Percentiles rank a stretch among this genome's conserved stretches.
phyloP scores from a whole-genome alignment of 1,140 invertebrate genomes.

The Diplogasteroides magnus region DNA sequence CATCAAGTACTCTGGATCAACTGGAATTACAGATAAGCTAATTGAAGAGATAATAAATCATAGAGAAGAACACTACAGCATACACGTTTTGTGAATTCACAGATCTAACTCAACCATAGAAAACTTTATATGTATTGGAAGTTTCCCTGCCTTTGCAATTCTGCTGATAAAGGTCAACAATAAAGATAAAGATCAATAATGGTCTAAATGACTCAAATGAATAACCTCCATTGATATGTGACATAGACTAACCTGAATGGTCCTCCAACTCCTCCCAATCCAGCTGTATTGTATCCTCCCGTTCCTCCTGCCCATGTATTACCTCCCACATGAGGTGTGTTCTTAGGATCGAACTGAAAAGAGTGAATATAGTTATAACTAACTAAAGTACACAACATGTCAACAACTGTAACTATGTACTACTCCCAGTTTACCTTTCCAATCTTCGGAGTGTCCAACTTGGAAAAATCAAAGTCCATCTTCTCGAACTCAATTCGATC shows the following conservation, averaged over 20 bases:
- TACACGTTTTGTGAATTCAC: too few relatives aligned
- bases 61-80: too few relatives aligned
- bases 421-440: conserved; percentile 67
- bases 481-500: conserved; percentile 51
- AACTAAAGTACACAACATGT: too few relatives aligned
- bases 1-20: too few relatives aligned
- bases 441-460: conserved; percentile 72
- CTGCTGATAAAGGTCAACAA: conserved; percentile 23
- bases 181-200: conserved; percentile 6
- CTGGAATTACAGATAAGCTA: too few relatives aligned
- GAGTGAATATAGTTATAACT: background rate
- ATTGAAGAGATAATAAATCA: too few relatives aligned
- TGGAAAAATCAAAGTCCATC: conserved; percentile 67
- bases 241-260: conserved; percentile 66
- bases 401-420: too few relatives aligned
- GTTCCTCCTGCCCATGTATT: conserved; percentile 93
- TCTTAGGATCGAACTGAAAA: conserved; percentile 65
- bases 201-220: too few relatives aligned
- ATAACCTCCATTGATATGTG: background rate
- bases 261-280: conserved; percentile 82
- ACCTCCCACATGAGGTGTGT: conserved; percentile 85
- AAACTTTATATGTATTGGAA: too few relatives aligned
- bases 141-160: too few relatives aligned
- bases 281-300: conserved; percentile 66
- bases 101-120: too few relatives aligned